Evolutionary conservation across 2,888 invertebrate species (phyloP).

Genomic region (Sesamia inferens): DNA sequence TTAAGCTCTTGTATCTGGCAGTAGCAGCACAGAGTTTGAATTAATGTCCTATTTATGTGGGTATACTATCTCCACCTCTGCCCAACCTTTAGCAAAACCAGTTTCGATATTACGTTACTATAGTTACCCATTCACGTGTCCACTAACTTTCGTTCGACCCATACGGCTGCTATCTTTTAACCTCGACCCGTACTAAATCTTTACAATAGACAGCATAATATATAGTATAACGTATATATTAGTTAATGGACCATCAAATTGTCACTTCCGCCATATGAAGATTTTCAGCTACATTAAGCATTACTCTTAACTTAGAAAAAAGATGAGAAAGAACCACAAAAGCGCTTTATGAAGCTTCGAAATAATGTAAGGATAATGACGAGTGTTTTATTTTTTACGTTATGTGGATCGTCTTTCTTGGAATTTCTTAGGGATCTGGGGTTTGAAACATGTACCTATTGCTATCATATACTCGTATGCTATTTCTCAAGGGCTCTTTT

Average conservation of each 20-base stretch:
- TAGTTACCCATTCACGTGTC: neutral
- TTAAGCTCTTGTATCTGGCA: no score
- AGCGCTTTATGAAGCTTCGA: constrained; percentile 17
- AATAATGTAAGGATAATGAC: constrained; percentile 30
- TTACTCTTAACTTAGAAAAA: constrained; percentile 20
- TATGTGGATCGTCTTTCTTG: neutral
- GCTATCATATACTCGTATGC: no score
- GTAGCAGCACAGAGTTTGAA: no score
- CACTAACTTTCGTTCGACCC: neutral
- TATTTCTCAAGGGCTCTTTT: no score
- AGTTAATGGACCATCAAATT: constrained; percentile 49
- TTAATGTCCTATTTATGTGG: no score
- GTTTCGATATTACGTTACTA: neutral
- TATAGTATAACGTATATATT: constrained; percentile 6
- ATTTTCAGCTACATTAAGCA: constrained; percentile 50
- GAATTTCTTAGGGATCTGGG: neutral
- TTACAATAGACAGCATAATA: constrained; percentile 8
- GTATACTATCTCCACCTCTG: no score
- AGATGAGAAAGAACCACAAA: constrained; percentile 22
- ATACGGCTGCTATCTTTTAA: neutral
- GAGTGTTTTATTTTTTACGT: neutral
- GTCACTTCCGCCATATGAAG: constrained; percentile 34
- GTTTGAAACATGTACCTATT: neutral
- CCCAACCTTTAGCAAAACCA: no score
- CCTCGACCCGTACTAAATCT: neutral